Base-by-base conservation (phyloP, 2,113 vertebrate genomes). In the Paradoxurus hermaphroditus region DNA sequence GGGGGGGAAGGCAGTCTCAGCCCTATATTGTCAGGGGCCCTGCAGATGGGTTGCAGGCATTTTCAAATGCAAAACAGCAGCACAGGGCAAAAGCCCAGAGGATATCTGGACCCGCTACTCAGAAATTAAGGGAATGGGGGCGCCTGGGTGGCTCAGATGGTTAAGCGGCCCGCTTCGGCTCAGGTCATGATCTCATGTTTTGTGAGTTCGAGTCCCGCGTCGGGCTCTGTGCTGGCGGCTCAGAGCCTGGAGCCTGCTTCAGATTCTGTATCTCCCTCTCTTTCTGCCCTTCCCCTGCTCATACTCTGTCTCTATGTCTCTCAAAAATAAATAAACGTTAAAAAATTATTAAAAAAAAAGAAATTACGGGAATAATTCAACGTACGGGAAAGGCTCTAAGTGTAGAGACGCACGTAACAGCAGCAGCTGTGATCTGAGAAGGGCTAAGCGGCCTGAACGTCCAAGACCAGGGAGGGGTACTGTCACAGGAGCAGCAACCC, bases 41-140 rank as follows among this genome's bases (percentile, higher is more conserved):
- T 34, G 75, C 46, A 0, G 7, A 9, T 0, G 36, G 85, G 41
- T 31, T 31, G 0, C 14, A 79, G 73, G 81, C 1, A 1, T 70
- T 85, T 16, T 4, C 31, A n/a, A 44, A 16, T 16, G 3, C 53
- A 34, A 68, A 89, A 8, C 5, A 11, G 51, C 14, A 23, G 14
- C 14, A 1, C 16, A 2, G 13, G 86, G 41, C 15, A 31, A 79
- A 84, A 84, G 46, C 46, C 21, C 56, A 41, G 41, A 4, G 10
- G 89, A 44, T 0, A 1, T 39, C 51, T 63, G 14, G 46, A 10
- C 65, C 7, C 7, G 15, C 7, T 18, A 36, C 73, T 68, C 31
- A 34, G 67, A 59, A 82, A 16, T 53, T 46, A 49, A 73, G 83
- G 9, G 59, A 86, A n/a, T n/a, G n/a, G n/a, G n/a, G n/a, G n/a